phyloP scores from a whole-genome alignment of 2,797 vertebrate genomes.

The Leuciscus waleckii region DNA sequence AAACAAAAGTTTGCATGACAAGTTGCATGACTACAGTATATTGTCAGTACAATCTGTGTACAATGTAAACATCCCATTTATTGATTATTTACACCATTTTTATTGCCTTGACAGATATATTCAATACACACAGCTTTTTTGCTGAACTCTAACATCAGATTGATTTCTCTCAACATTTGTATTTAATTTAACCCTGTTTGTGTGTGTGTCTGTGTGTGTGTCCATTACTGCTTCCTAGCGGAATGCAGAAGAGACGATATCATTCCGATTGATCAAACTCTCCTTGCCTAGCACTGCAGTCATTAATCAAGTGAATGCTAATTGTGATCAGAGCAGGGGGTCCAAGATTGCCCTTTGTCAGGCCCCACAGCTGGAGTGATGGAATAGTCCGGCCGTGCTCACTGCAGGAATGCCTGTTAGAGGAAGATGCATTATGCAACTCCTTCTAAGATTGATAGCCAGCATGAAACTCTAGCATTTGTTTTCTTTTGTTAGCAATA shows the following conservation, averaged over 20 bases:
- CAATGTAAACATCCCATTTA: background rate
- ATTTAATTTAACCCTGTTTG: conserved; percentile 34
- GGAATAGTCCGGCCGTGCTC: conserved; percentile 39
- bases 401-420: conserved; percentile 55
- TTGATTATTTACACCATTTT: background rate
- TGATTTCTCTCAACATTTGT: conserved; percentile 33
- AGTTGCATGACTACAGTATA: background rate
- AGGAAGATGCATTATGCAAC: conserved; percentile 55
- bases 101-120: conserved; percentile 15
- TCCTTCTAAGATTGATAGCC: conserved; percentile 42
- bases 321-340: conserved; percentile 51
- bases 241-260: conserved; percentile 28
- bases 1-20: background rate
- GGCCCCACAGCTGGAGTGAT: conserved; percentile 44
- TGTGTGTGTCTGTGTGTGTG: conserved; percentile 11
- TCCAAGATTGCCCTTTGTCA: conserved; percentile 38
- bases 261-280: conserved; percentile 46
- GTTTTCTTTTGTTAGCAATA: conserved; percentile 50
- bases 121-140: conserved; percentile 3
- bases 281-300: conserved; percentile 29
- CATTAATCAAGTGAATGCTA: conserved; percentile 57
- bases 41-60: background rate
- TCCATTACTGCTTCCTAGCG: conserved; percentile 14
- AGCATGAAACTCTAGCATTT: conserved; percentile 40
- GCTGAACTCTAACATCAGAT: conserved; percentile 10